These are phyloP conservation scores for Telmatochromis sp. DNA, from an alignment of 2,113 vertebrate genomes.

Conservation along the genomic window DNA sequence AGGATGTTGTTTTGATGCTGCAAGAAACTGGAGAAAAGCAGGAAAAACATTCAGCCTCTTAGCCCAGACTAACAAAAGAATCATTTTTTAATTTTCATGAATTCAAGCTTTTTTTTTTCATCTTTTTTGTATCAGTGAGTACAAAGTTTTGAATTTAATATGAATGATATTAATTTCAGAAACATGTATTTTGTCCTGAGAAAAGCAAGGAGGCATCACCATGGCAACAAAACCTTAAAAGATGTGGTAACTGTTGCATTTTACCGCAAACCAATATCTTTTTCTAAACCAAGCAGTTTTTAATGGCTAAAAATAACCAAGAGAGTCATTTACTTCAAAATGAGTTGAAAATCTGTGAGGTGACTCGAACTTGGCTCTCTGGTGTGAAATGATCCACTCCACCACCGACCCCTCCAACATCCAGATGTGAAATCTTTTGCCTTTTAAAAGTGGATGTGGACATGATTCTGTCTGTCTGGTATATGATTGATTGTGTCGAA, in stretches of 20 bases:
- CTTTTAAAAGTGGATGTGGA: neutral
- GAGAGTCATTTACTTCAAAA: neutral
- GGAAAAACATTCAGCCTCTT: neutral
- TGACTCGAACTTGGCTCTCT: neutral
- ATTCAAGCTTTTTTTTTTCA: neutral
- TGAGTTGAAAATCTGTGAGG: neutral
- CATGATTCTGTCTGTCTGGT: neutral
- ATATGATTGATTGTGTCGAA: too few relatives aligned
- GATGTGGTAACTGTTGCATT: neutral
- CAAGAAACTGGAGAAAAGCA: neutral
- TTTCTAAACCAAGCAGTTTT: neutral
- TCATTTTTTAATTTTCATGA: neutral
- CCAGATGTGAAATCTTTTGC: neutral
- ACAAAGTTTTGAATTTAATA: neutral
- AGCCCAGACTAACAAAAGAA: neutral
- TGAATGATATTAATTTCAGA: neutral
- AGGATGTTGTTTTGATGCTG: neutral
- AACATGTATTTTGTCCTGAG: neutral
- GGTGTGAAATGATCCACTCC: neutral
- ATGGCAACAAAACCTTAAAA: neutral
- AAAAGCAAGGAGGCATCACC: neutral
- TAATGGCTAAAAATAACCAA: neutral
- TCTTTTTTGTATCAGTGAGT: neutral
- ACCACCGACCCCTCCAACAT: neutral
- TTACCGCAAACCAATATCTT: neutral